Evolutionary conservation across 1,140 invertebrate species (phyloP).

Genomic region (Stegodyphus dumicola): DNA sequence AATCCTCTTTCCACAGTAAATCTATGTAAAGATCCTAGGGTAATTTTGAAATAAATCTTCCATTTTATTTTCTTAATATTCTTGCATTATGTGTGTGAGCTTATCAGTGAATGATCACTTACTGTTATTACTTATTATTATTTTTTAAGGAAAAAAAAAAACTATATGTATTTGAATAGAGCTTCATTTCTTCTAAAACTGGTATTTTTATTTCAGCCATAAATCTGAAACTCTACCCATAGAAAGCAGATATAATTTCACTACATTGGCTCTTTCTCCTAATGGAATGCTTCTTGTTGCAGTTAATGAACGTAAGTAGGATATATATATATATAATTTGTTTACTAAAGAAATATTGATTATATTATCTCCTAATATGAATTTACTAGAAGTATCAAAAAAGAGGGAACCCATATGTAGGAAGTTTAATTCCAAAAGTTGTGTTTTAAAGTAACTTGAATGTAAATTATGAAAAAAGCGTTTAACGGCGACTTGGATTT

Average conservation of each 20-base stretch:
- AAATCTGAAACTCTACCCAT: slow-evolving; percentile 87
- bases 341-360: too few relatives aligned
- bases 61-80: not conserved
- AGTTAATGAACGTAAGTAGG: slow-evolving; percentile 84
- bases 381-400: too few relatives aligned
- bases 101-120: not conserved
- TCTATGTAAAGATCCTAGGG: too few relatives aligned
- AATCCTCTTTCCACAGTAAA: too few relatives aligned
- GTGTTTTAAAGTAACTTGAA: too few relatives aligned
- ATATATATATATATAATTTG: not conserved
- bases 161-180: not conserved
- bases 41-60: slow-evolving; percentile 39
- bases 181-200: slow-evolving; percentile 2
- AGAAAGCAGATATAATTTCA: slow-evolving; percentile 89
- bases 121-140: not conserved
- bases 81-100: not conserved
- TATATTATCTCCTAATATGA: too few relatives aligned
- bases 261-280: slow-evolving; percentile 84
- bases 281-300: slow-evolving; percentile 86
- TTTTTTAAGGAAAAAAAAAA: not conserved
- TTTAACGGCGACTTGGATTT: too few relatives aligned
- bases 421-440: too few relatives aligned
- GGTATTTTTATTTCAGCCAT: slow-evolving; percentile 77
- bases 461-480: too few relatives aligned
- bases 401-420: too few relatives aligned